Evolutionary conservation across 2,797 vertebrate genomes (phyloP), one percentile per base, ranked within the genome.

Genomic region (Amblyraja radiata): DNA sequence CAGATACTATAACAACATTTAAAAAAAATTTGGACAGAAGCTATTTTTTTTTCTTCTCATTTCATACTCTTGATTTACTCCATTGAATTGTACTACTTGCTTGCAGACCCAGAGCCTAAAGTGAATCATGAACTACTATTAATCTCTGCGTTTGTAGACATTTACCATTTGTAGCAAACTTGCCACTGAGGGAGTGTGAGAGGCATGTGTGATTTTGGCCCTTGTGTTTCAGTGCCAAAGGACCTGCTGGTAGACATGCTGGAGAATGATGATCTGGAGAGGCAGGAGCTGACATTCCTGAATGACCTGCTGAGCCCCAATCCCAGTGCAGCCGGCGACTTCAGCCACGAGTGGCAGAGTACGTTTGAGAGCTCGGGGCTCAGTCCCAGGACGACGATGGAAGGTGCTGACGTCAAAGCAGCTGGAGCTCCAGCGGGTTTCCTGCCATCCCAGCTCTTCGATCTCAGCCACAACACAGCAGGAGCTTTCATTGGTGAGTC

Each of bases 371-470:
- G 95, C 74, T 96, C 96, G 2, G 95, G 95, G 6, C 39, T 95
- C 36, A 94, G 94, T 32, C 63, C 93, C 63, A 54, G 11, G 0
- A 74, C 94, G 18, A 21, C 18, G 61, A 93, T 6, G 23, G 77
- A 93, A 1, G 6, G 84, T 0, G 78, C 90, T 13, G 94, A 46
- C 0, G 93, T 96, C 14, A 96, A 97, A 5, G 94, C 94, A 93
- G 95, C 94, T 1, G 94, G 94, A 16, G 96, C 95, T 93, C 95
- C 96, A 9, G 94, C 96, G 0, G 96, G 96, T 91, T 98, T 98
- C 95, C 96, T 97, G 93, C 97, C 97, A 36, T 98, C 98, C 65
- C 97, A 98, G 73, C 97, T 98, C 58, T 96, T 98, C 93, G 98
- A 98, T 94, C 96, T 97, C 94, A 97, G 97, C 78, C 96, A 97